Evolutionary conservation across 1,140 invertebrate genomes (phyloP).

Genomic region (Microplitis mediator): DNA sequence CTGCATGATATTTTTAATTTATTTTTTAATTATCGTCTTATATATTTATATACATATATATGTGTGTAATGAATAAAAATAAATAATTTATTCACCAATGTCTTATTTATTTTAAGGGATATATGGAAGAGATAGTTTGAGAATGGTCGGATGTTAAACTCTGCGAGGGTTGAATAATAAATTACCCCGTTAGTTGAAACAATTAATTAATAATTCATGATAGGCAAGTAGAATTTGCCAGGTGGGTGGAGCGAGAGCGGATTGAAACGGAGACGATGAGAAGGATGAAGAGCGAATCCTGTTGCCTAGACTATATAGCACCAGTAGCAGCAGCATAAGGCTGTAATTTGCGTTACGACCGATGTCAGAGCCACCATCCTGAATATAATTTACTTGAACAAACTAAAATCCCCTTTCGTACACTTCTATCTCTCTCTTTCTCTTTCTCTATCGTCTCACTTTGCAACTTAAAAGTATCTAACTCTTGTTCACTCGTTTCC

Average conservation of each 20-base stretch:
- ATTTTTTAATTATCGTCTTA: too few species aligned
- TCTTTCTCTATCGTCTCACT: slow-evolving; percentile 12
- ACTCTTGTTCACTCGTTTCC: slow-evolving; percentile 4
- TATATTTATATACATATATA: too few species aligned
- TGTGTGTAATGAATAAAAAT: background rate
- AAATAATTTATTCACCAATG: background rate
- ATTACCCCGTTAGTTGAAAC: slow-evolving; percentile 61
- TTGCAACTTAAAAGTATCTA: background rate
- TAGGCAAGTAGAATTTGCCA: slow-evolving; percentile 54
- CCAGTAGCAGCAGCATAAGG: slow-evolving; percentile 33
- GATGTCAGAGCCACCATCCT: slow-evolving; percentile 52
- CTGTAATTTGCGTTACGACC: slow-evolving; percentile 59
- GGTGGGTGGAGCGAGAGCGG: slow-evolving; percentile 41
- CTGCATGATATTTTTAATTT: background rate
- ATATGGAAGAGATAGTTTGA: background rate
- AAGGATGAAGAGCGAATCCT: slow-evolving; percentile 26
- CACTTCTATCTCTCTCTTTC: slow-evolving; percentile 13
- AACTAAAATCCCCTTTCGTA: slow-evolving; percentile 55
- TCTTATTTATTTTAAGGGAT: background rate
- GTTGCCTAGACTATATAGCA: slow-evolving; percentile 20
- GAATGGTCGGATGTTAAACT: slow-evolving; percentile 18
- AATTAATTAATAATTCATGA: slow-evolving; percentile 66
- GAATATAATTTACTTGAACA: slow-evolving; percentile 63
- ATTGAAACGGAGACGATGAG: slow-evolving; percentile 29
- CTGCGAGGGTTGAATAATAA: slow-evolving; percentile 59